These are phyloP conservation scores for Poecile montanus DNA, from an alignment of 2,797 vertebrate species.

Conservation along the genomic window DNA sequence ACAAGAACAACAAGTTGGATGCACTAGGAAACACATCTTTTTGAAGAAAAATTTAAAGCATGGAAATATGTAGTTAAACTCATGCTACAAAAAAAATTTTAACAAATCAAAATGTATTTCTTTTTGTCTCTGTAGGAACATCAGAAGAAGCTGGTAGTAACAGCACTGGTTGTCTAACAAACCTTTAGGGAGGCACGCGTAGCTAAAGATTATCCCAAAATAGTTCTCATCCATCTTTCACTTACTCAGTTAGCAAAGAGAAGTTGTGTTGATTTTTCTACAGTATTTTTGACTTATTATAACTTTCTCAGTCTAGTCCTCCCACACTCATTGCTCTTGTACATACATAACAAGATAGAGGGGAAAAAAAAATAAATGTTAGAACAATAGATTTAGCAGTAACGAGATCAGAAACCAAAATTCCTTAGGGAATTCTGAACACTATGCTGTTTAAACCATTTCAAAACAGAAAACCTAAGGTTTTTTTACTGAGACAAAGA, in stretches of 20 bases:
- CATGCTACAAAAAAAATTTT: neutral
- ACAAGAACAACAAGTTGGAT: neutral
- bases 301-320: neutral
- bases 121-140: neutral
- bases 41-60: neutral
- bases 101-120: neutral
- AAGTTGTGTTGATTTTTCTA: neutral
- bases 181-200: neutral
- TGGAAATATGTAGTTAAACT: neutral
- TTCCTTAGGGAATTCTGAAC: neutral
- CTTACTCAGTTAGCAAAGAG: neutral
- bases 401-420: neutral
- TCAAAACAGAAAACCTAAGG: neutral
- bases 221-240: neutral
- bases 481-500: neutral
- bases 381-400: neutral
- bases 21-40: neutral
- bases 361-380: neutral
- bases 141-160: neutral
- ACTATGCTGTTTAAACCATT: neutral
- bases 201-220: neutral
- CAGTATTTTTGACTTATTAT: neutral
- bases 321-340: neutral
- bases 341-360: fast-evolving
- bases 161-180: neutral